These are phyloP conservation scores for Drosophila pachea DNA, from an alignment of 1,140 invertebrate genomes.

Conservation along the genomic window DNA sequence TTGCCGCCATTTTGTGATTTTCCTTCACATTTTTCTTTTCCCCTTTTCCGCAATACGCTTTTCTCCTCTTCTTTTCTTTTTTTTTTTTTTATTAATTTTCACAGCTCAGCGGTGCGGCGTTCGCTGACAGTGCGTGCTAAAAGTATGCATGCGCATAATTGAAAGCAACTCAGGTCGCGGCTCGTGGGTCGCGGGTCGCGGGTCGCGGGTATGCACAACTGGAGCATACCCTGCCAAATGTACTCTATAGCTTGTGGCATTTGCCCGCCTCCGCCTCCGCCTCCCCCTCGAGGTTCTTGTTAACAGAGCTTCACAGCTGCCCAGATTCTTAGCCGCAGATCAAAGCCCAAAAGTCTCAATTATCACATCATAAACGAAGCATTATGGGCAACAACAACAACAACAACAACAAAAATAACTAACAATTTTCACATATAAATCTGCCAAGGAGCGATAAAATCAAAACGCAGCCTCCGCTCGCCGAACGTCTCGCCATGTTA, in stretches of 20 bases:
- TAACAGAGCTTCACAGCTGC: background rate
- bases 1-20: constrained; percentile 14
- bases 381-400: background rate
- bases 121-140: constrained; percentile 5
- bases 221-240: too few species aligned
- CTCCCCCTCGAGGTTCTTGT: too few species aligned
- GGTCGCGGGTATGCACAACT: too few species aligned
- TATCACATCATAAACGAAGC: constrained; percentile 4
- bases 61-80: background rate
- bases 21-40: background rate
- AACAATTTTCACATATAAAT: constrained; percentile 1
- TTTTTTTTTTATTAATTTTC: constrained; percentile 11
- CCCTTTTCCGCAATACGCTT: background rate
- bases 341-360: constrained; percentile 13
- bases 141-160: constrained; percentile 3
- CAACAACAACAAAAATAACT: background rate
- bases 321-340: background rate
- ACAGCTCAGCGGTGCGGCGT: constrained; percentile 5
- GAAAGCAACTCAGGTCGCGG: background rate
- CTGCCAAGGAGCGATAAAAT: constrained; percentile 22
- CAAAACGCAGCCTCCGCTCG: constrained; percentile 10
- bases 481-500: constrained; percentile 35
- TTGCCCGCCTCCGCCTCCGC: too few species aligned
- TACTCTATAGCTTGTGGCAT: too few species aligned
- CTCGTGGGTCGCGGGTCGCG: too few species aligned